Percentiles rank a stretch among this genome's conserved stretches.
Conservation (phyloP, 2,113 vertebrate species). For the Hiodon tergisus region DNA sequence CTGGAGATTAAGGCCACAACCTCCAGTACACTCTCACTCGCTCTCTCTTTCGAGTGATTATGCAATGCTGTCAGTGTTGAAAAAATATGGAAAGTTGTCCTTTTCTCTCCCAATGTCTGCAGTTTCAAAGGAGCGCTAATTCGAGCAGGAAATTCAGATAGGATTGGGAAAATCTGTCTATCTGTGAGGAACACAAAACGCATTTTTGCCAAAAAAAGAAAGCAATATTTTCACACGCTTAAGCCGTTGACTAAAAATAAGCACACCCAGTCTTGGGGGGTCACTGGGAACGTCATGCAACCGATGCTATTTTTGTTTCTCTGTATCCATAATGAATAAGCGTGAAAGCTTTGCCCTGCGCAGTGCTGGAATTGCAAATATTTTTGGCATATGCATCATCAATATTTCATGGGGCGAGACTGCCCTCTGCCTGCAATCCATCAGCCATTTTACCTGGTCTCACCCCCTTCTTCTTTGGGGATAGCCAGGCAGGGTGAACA, state of each 20-base stretch:
- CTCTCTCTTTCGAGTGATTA: background rate
- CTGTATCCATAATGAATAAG: slow-evolving; percentile 2
- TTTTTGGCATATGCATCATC: background rate
- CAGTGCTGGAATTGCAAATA: no score
- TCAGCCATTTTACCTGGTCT: background rate
- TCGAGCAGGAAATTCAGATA: slow-evolving; percentile 35
- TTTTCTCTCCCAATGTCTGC: slow-evolving; percentile 13
- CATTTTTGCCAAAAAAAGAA: slow-evolving; percentile 1
- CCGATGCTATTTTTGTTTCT: background rate
- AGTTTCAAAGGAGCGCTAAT: slow-evolving; percentile 28
- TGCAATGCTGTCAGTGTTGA: background rate
- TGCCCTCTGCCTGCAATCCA: background rate
- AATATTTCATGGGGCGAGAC: background rate
- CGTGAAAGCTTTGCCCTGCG: background rate
- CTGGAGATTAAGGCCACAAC: background rate
- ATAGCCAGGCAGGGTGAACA: slow-evolving; percentile 40
- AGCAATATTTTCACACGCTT: slow-evolving; percentile 5
- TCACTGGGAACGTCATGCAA: background rate
- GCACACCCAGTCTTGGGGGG: background rate
- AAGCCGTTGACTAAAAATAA: background rate
- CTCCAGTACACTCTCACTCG: background rate
- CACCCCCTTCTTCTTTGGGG: background rate
- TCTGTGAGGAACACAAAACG: slow-evolving; percentile 30
- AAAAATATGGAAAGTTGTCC: slow-evolving; percentile 4
- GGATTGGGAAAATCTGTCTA: slow-evolving; percentile 32